phyloP scores from a whole-genome alignment of 2,888 invertebrate species.

The Scaptomyza flava region DNA sequence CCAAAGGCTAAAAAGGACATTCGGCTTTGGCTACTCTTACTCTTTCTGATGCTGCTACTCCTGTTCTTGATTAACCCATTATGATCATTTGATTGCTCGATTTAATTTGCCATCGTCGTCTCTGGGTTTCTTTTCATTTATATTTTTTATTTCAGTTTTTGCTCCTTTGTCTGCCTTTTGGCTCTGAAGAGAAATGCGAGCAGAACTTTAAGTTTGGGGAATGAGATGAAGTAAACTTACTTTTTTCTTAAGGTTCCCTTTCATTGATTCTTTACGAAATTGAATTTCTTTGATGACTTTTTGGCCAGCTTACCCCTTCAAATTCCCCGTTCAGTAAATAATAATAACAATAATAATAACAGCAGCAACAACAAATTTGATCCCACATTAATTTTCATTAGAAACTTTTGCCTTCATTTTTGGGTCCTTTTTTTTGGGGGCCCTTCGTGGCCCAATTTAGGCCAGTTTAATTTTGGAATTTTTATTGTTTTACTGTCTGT shows the following conservation, averaged over 20 bases:
- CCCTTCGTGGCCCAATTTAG: conserved; percentile 12
- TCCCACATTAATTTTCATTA: conserved; percentile 55
- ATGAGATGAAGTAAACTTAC: conserved; percentile 17
- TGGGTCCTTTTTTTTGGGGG: not conserved
- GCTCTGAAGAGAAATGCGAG: not conserved
- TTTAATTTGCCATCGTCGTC: conserved; percentile 72
- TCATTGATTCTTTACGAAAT: conserved; percentile 50
- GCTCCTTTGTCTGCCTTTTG: conserved; percentile 4
- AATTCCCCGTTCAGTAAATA: conserved; percentile 6
- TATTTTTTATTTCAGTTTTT: conserved; percentile 12
- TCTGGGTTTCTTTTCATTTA: conserved; percentile 1
- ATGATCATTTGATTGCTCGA: conserved; percentile 79
- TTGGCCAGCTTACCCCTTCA: conserved; percentile 23
- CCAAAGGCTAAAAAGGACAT: conserved; percentile 32
- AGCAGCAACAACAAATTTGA: conserved; percentile 16
- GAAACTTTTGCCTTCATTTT: conserved; percentile 20
- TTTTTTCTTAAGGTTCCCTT: conserved; percentile 12
- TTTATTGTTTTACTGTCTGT: conserved; percentile 33
- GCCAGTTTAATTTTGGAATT: conserved; percentile 42
- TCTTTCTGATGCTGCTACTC: conserved; percentile 40
- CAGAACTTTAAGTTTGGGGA: conserved; percentile 9
- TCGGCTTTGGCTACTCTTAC: conserved; percentile 18
- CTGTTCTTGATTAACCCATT: conserved; percentile 78
- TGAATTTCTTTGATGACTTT: conserved; percentile 70
- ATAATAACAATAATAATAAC: conserved; percentile 1